Conservation (phyloP, 2,797 vertebrate genomes). For the Adelosebastes latens region DNA sequence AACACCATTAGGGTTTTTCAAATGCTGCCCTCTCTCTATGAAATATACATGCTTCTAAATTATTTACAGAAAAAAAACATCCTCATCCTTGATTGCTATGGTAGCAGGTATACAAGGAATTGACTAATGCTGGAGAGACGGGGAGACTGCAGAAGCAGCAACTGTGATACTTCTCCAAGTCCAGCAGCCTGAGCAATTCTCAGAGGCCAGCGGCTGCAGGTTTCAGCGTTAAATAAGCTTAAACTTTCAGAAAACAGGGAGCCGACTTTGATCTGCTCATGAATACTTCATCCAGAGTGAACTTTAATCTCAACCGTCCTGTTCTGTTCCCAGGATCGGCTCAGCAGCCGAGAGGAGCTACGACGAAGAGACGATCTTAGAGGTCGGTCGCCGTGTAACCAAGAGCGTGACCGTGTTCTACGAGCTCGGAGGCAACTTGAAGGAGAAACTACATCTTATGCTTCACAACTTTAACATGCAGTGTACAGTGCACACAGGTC, state of each 20-base stretch:
- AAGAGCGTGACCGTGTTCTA: neutral
- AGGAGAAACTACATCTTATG: slow-evolving; percentile 14
- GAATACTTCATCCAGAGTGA: slow-evolving; percentile 65
- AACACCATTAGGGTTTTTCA: slow-evolving; percentile 51
- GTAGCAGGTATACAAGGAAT: slow-evolving; percentile 54
- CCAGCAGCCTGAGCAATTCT: slow-evolving; percentile 7
- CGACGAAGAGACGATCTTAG: slow-evolving; percentile 28
- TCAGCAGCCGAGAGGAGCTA: slow-evolving; percentile 25
- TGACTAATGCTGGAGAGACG: slow-evolving; percentile 7
- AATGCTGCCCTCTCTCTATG: slow-evolving; percentile 38
- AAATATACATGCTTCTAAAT: slow-evolving; percentile 75
- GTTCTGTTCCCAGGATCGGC: slow-evolving; percentile 41
- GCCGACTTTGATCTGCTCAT: slow-evolving; percentile 67
- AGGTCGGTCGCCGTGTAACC: slow-evolving; percentile 5
- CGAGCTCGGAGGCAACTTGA: neutral
- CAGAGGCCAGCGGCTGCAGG: slow-evolving; percentile 26
- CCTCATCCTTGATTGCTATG: slow-evolving; percentile 37
- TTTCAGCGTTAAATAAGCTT: slow-evolving; percentile 62
- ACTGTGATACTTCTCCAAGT: slow-evolving; percentile 15
- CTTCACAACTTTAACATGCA: neutral
- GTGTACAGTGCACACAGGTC: neutral
- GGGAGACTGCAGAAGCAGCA: neutral
- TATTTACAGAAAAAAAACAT: slow-evolving; percentile 55
- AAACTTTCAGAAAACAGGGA: slow-evolving; percentile 39
- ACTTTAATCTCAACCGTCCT: slow-evolving; percentile 58